Evolutionary conservation across 1,140 invertebrate species (phyloP).

Genomic region (Pachypeltis micranthus): DNA sequence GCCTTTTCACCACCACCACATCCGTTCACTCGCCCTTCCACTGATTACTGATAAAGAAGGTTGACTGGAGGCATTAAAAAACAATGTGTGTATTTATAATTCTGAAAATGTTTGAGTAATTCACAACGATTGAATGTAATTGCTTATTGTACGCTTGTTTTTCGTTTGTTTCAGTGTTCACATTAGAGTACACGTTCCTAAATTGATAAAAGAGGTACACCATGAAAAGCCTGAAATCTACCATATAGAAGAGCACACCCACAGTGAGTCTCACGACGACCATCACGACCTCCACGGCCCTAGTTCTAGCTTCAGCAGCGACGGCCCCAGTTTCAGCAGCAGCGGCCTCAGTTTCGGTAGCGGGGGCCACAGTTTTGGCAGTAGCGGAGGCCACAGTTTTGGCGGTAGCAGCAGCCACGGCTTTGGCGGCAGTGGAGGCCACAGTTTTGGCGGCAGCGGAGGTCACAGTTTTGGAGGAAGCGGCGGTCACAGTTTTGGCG

Average conservation of each 20-base stretch:
- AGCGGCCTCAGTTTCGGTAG: conserved; percentile 3
- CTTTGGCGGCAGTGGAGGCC: neutral
- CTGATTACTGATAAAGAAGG: too few species aligned
- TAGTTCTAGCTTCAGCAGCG: neutral
- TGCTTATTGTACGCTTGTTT: too few species aligned
- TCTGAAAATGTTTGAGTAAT: too few species aligned
- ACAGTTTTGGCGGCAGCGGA: neutral
- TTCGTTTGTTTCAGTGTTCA: conserved; percentile 37
- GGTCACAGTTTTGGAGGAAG: neutral
- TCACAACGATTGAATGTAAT: too few species aligned
- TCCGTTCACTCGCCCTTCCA: too few species aligned
- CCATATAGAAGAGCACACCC: conserved; percentile 29
- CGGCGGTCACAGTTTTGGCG: neutral
- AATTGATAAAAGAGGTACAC: conserved; percentile 29
- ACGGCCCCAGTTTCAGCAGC: neutral
- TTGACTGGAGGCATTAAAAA: too few species aligned
- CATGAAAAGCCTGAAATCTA: conserved; percentile 31
- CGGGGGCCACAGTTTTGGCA: neutral
- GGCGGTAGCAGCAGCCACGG: neutral
- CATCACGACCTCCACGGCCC: conserved; percentile 14
- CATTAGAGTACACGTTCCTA: conserved; percentile 36
- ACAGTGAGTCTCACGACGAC: conserved; percentile 20
- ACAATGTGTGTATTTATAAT: too few species aligned
- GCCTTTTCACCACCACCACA: too few species aligned
- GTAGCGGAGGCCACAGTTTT: neutral